phyloP scores from a whole-genome alignment of 2,113 vertebrate species.

The Onychostoma macrolepis region DNA sequence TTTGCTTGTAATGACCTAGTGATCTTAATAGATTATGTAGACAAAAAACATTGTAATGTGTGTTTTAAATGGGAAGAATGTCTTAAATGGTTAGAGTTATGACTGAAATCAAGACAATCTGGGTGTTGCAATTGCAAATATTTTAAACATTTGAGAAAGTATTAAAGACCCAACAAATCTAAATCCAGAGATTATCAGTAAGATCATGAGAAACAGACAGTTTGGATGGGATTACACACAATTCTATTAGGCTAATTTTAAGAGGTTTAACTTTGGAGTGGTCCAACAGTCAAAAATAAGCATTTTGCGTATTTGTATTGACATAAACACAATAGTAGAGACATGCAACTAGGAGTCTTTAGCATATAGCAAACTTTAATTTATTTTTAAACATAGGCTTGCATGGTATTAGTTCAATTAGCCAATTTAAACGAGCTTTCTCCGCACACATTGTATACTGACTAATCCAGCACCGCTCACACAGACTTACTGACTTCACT shows the following conservation, averaged over 20 bases:
- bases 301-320: neutral
- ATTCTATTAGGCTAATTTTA: conserved; percentile 22
- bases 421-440: neutral
- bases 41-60: no score
- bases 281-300: neutral
- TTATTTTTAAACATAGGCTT: neutral
- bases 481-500: neutral
- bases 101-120: neutral
- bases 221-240: conserved; percentile 5
- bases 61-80: no score
- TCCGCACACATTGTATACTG: neutral
- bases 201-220: neutral
- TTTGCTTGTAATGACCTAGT: neutral
- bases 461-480: neutral
- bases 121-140: neutral
- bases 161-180: neutral
- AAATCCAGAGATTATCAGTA: neutral
- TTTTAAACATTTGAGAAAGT: conserved; percentile 1
- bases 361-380: neutral
- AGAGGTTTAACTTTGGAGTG: neutral
- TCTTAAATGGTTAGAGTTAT: neutral
- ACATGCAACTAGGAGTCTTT: neutral
- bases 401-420: neutral
- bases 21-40: neutral
- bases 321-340: neutral